A percentile compares a stretch with the other conserved stretches of the same genome.
Conservation (phyloP, 2,113 vertebrate genomes). For the Bubalus kerabau region DNA sequence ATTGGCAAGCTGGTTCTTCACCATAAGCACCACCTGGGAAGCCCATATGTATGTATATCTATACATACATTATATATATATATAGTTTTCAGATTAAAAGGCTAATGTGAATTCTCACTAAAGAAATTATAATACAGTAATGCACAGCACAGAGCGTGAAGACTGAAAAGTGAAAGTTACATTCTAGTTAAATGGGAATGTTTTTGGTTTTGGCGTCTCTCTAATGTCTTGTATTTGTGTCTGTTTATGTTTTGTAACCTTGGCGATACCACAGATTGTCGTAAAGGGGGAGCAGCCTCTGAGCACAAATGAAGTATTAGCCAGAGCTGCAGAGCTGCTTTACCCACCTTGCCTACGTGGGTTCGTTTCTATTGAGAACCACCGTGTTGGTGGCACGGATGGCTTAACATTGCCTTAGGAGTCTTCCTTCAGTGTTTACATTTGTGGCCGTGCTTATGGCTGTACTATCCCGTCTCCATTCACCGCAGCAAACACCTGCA, state of each 20-base stretch:
- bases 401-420: neutral
- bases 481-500: slow-evolving; percentile 14
- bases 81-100: neutral
- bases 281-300: neutral
- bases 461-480: neutral
- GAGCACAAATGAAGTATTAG: neutral
- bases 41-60: neutral
- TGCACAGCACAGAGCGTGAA: neutral
- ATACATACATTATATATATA: neutral
- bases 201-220: neutral
- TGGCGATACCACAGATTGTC: neutral
- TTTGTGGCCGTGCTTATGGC: neutral
- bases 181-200: neutral
- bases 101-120: neutral
- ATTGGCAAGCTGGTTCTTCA: neutral
- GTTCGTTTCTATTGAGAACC: neutral
- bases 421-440: neutral
- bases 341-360: neutral
- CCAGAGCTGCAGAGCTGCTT: neutral
- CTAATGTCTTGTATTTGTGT: neutral
- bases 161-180: neutral
- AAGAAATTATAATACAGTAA: neutral
- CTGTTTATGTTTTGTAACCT: slow-evolving; percentile 12
- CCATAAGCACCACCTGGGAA: neutral
- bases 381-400: neutral